Percentiles rank a stretch among this genome's conserved stretches.
Evolutionary conservation across 2,113 vertebrate genomes (phyloP).

Genomic region (Xenopus borealis): DNA sequence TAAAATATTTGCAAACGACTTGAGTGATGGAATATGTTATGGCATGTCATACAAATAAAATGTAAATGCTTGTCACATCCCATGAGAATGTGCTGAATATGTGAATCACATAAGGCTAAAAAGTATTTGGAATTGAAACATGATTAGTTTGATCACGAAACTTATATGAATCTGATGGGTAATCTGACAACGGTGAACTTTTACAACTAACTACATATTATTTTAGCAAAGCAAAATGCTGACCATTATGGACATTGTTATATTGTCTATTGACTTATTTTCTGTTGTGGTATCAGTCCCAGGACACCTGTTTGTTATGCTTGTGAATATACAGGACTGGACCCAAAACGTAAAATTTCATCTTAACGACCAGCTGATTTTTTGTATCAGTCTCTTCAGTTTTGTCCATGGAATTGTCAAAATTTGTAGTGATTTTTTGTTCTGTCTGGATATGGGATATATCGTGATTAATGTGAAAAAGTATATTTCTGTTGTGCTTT

Average conservation of each 20-base stretch:
- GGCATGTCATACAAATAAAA: too few species aligned
- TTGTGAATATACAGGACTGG: not conserved
- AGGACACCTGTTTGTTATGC: conserved; percentile 4
- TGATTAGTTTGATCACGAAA: too few species aligned
- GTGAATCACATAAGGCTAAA: too few species aligned
- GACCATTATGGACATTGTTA: not conserved
- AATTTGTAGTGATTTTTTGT: not conserved
- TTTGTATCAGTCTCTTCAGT: conserved; percentile 1
- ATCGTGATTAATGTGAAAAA: not conserved
- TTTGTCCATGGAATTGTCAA: not conserved
- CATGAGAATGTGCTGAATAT: too few species aligned
- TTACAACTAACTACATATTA: too few species aligned
- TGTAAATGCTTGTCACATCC: too few species aligned
- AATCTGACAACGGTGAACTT: too few species aligned
- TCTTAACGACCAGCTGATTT: conserved; percentile 10
- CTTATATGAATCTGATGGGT: too few species aligned
- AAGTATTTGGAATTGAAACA: too few species aligned
- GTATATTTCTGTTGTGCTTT: not conserved
- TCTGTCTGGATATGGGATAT: not conserved
- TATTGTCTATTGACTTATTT: not conserved
- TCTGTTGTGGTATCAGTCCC: not conserved
- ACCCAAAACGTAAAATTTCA: not conserved
- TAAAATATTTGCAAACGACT: too few species aligned
- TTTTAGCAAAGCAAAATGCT: too few species aligned
- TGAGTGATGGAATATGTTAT: too few species aligned